Evolutionary conservation across 1,140 invertebrate species (phyloP).

Genomic region (Mercenaria mercenaria): DNA sequence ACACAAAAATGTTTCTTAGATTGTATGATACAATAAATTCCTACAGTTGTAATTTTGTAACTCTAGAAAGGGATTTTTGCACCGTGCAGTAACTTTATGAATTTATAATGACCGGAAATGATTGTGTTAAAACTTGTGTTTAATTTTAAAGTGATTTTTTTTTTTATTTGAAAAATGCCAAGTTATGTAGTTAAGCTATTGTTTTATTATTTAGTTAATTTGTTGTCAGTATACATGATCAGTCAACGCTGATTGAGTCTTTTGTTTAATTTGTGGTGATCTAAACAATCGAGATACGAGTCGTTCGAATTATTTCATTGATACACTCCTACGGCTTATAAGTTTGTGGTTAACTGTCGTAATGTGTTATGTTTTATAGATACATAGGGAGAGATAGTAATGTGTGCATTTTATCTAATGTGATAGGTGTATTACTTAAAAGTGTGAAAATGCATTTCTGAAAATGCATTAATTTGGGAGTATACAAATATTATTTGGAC

Average conservation of each 20-base stretch:
- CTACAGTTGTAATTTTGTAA: no score
- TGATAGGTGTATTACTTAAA: neutral
- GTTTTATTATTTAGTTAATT: neutral
- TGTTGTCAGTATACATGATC: neutral
- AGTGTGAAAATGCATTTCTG: neutral
- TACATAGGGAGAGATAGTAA: neutral
- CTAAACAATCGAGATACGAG: neutral
- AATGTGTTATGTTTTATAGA: neutral
- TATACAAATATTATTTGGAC: no score
- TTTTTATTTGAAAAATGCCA: no score
- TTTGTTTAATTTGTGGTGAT: conserved; percentile 20
- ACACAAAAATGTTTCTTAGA: no score
- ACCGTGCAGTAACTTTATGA: no score
- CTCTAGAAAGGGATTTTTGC: no score
- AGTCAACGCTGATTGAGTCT: conserved; percentile 8
- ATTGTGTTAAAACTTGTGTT: no score
- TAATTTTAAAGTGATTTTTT: no score
- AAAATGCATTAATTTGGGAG: neutral
- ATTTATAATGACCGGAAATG: no score
- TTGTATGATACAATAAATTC: no score
- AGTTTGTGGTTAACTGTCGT: no score
- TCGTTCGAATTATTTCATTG: neutral
- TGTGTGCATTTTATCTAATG: neutral
- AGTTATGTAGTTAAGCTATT: no score
- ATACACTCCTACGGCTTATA: neutral